Base-by-base conservation (phyloP, 2,113 vertebrate species). In the Condylura cristata region DNA sequence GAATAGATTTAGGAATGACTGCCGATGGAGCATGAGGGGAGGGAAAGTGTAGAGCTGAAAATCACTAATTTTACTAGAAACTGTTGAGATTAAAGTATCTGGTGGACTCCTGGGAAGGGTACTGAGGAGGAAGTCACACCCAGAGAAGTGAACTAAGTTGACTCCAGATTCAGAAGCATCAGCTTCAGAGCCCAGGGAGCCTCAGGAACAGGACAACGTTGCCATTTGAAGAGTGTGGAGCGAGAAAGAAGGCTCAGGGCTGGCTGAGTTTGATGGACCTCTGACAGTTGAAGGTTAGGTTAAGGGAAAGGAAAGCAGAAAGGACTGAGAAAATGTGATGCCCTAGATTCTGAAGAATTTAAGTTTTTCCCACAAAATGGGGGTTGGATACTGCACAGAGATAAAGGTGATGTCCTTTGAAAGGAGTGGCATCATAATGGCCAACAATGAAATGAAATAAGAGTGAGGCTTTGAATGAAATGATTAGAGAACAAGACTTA, bases 11-110 rank as follows among this genome's bases (percentile, higher is more conserved):
- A 71, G 30, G 10, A 8, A 22, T 68, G 63, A 48, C 46, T 14
- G 3, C 6, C 8, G 13, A 24, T 60, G 60, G 5, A 68, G 24
- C 28, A 2, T 1, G 0, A 39, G 14, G 17, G 26, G 68, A 34
- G 22, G 56, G 17, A 61, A 53, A 18, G 8, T 8, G 3, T 28
- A 16, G 18, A 22, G 46, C 18, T 37, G 17, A 16, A 28, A 39
- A 30, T 46, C 14, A 3, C 0, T 1, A 79, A 22, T n/a, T 76
- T 24, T 39, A 20, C 18, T 51, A 10, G 46, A 63, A 71, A 20
- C 28, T 30, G 5, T 1, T 0, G 5, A 66, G n/a, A 22, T 4
- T 4, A 6, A 51, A 9, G 7, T 13, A 2, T n/a, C n/a, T n/a
- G n/a, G n/a, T n/a, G n/a, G n/a, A n/a, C n/a, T n/a, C 20, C 28